phyloP scores from a whole-genome alignment of 64 coral and sea anemone species.

The Anthopleura sola region DNA sequence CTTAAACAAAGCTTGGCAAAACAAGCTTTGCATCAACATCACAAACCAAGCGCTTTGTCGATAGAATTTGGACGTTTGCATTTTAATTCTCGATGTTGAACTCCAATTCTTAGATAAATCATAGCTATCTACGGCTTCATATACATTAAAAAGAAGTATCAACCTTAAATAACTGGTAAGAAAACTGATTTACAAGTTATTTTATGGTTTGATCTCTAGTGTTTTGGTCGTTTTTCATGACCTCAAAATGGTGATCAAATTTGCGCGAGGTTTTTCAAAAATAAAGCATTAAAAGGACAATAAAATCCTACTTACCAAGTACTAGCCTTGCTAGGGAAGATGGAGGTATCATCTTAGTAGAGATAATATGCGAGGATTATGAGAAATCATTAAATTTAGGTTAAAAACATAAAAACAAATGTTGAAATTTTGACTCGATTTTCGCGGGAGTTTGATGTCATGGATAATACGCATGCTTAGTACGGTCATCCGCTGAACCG shows the following conservation, averaged over 20 bases:
- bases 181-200: not conserved
- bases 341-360: not conserved
- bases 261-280: not conserved
- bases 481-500: not conserved
- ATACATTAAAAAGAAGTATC: no score
- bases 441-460: not conserved
- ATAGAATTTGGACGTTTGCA: not conserved
- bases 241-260: not conserved
- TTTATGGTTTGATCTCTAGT: not conserved
- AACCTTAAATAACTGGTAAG: no score
- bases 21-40: no score
- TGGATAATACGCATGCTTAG: not conserved
- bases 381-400: not conserved
- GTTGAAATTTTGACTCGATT: not conserved
- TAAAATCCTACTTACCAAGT: not conserved
- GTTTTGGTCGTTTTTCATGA: not conserved
- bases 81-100: not conserved
- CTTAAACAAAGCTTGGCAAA: no score
- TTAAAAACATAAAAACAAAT: slow-evolving; percentile 19
- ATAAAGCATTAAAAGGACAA: not conserved
- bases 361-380: not conserved
- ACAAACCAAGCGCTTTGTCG: no score
- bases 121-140: not conserved
- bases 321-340: slow-evolving; percentile 7
- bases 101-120: not conserved